Evolutionary conservation across 2,797 vertebrate species (phyloP), one percentile per base, ranked within the genome.

Genomic region (Sternotherus odoratus): DNA sequence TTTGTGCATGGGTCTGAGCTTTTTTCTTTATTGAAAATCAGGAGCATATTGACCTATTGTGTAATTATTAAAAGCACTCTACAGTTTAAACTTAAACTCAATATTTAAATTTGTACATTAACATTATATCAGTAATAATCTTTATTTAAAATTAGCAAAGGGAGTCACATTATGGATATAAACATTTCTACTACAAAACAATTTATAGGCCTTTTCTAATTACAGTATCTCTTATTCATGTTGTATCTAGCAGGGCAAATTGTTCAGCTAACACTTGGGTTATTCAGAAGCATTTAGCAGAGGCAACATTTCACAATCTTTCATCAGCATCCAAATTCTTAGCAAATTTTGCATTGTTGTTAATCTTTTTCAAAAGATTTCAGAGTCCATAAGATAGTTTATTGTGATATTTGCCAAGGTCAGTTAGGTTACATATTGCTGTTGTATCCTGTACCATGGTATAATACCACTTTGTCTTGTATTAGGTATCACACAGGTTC

Each of bases 401-500:
- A 48, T 28, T 30, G 43, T 75, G 72, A 75, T 46, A 75, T 30
- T 30, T 75, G 43, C 26, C 8, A 74, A 24, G 69, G 13, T 75
- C 39, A 28, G 26, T 28, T 48, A 15, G 30, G 72, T 48, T 75
- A 75, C 7, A 2, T 75, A 28, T 46, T 75, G 72, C 39, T 74
- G 39, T 43, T 26, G 26, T 48, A 13, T 48, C 26, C 26, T 72
- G 17, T 72, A 72, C 43, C 69, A 51, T 10, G 75, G 30, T 84
- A 12, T 30, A 48, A 8, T 80, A 43, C 39, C n/a, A 51, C 81
- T 95, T 94, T 95, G 9, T 96, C 91, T 95, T 96, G 81, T 46
- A 83, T 89, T 96, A 99, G 99, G 23, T 99, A 99, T 97, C 99
- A 99, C 97, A 99, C 99, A 50, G 99, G 99, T 90, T 99, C 99